Evolutionary conservation across 2,888 invertebrate genomes (phyloP).

Genomic region (Philhelius pedissequus): DNA sequence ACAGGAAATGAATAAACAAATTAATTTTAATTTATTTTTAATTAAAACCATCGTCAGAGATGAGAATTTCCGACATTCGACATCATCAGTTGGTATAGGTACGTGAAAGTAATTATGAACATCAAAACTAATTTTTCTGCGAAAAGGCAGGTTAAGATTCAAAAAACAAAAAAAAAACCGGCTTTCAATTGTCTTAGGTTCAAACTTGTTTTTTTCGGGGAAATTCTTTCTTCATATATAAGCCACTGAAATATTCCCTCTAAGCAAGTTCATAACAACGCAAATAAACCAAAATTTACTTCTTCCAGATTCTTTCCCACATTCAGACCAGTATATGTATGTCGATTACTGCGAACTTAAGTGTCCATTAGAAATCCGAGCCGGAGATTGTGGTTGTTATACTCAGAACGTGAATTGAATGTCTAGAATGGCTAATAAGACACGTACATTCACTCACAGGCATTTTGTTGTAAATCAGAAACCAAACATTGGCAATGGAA

Average conservation of each 20-base stretch:
- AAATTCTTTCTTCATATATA: background rate
- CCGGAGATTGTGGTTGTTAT: background rate
- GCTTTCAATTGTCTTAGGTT: background rate
- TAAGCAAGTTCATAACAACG: background rate
- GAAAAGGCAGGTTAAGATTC: background rate
- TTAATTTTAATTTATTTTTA: slow-evolving; percentile 5
- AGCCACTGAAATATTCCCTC: background rate
- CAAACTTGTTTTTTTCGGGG: background rate
- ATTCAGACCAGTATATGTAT: no score
- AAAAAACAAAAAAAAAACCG: background rate
- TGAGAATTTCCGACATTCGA: background rate
- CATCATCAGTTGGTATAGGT: no score
- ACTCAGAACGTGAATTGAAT: slow-evolving; percentile 11
- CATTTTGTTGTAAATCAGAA: slow-evolving; percentile 23
- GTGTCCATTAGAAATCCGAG: background rate
- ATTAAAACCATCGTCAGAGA: background rate
- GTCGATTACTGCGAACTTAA: background rate
- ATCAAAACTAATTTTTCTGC: background rate
- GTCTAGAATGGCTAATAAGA: slow-evolving; percentile 39
- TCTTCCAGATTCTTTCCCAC: background rate
- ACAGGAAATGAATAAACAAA: slow-evolving; percentile 3
- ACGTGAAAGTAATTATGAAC: background rate
- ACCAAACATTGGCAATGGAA: slow-evolving; percentile 15
- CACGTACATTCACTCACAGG: slow-evolving; percentile 23
- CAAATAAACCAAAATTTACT: background rate